Evolutionary conservation across 2,797 vertebrate genomes (phyloP).

Genomic region (Acomys russatus): DNA sequence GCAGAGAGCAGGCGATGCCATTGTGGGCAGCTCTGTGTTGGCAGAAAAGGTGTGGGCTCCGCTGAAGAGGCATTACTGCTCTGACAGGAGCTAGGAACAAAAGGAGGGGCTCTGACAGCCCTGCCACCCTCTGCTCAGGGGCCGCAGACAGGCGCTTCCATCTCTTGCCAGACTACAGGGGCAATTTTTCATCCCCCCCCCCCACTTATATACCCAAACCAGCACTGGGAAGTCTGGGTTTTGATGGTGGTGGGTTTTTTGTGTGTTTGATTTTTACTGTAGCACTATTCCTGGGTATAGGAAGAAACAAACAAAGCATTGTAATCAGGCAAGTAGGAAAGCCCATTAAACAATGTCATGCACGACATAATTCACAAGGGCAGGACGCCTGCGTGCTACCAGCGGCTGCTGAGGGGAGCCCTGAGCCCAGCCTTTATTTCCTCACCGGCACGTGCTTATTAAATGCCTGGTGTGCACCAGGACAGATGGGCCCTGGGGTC

Average conservation of each 20-base stretch:
- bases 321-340: background rate
- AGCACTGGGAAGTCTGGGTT: background rate
- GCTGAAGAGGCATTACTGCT: no score
- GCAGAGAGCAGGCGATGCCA: no score
- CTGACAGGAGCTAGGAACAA: no score
- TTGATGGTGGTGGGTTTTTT: no score
- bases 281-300: background rate
- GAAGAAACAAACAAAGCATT: background rate
- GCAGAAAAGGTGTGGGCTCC: no score
- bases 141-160: no score
- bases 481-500: background rate
- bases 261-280: background rate
- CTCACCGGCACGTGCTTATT: background rate
- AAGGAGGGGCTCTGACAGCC: no score
- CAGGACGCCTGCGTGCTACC: background rate
- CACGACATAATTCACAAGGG: background rate
- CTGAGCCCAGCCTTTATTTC: background rate
- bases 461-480: background rate
- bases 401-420: background rate
- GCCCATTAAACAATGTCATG: background rate
- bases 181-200: background rate
- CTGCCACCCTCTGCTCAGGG: no score
- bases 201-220: background rate
- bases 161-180: no score
- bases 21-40: no score